Conservation (phyloP, 1,140 invertebrate genomes). For the Centruroides sculpturatus region DNA sequence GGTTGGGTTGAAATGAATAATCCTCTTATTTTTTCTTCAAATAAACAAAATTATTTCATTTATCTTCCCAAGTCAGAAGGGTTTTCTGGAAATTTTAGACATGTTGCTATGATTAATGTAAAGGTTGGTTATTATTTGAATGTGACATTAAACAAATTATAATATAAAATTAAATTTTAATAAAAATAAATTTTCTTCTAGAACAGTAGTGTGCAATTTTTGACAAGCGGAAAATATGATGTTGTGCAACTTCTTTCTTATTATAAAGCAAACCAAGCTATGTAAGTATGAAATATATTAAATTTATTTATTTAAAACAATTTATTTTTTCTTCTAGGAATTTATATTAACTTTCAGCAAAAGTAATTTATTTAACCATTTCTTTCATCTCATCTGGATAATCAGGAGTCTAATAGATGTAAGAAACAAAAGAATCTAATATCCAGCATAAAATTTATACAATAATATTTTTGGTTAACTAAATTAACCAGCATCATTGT, state of each 20-base stretch:
- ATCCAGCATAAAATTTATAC: too few relatives aligned
- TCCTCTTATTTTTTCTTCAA: conserved; percentile 61
- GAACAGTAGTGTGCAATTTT: conserved; percentile 20
- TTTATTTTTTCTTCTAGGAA: too few relatives aligned
- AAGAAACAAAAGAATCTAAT: too few relatives aligned
- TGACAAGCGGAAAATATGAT: conserved; percentile 74
- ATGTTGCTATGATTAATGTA: conserved; percentile 50
- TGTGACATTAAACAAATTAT: too few relatives aligned
- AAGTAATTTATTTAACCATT: too few relatives aligned
- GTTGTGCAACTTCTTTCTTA: conserved; percentile 63
- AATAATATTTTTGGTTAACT: too few relatives aligned
- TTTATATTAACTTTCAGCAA: too few relatives aligned
- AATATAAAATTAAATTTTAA: too few relatives aligned
- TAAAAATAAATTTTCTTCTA: not conserved
- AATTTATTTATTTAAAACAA: too few relatives aligned
- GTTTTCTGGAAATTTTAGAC: conserved; percentile 55
- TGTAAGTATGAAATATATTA: conserved; percentile 7
- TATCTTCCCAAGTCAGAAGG: conserved; percentile 43
- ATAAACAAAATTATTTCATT: conserved; percentile 60
- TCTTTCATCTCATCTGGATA: too few relatives aligned
- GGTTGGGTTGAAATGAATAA: conserved; percentile 61
- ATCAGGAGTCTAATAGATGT: too few relatives aligned
- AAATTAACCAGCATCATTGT: too few relatives aligned
- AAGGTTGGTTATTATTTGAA: conserved; percentile 11
- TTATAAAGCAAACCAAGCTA: not conserved